Percentiles rank a stretch among this genome's conserved stretches.
Conservation (phyloP, 2,797 vertebrate genomes). For the Coluber constrictor region DNA sequence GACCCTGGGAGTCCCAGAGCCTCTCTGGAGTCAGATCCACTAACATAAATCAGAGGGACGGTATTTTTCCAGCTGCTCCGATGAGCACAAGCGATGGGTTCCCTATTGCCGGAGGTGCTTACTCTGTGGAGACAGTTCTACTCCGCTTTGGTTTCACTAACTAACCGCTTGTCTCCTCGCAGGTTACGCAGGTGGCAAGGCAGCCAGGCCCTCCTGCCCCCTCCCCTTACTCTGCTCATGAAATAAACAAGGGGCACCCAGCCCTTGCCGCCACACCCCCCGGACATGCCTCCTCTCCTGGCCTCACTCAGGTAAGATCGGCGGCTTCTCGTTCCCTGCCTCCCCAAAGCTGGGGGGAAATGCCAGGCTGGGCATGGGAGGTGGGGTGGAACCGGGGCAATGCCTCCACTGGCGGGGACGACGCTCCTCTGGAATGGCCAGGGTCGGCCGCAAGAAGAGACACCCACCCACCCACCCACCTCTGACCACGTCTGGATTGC, state of each 20-base stretch:
- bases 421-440: not conserved
- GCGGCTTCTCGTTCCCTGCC: not conserved
- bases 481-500: not conserved
- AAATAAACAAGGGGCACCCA: slow-evolving; percentile 95
- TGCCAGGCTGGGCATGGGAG: not conserved
- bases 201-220: slow-evolving; percentile 82
- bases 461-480: not conserved
- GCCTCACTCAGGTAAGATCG: slow-evolving; percentile 93
- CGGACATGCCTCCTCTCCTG: slow-evolving; percentile 89
- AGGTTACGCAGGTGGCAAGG: slow-evolving; percentile 86
- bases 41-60: not conserved
- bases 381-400: too few species aligned
- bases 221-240: slow-evolving; percentile 86
- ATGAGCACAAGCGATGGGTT: too few species aligned
- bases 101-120: not conserved
- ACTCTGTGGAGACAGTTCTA: not conserved
- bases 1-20: not conserved
- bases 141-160: slow-evolving; percentile 60
- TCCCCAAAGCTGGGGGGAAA: not conserved
- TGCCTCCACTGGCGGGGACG: too few species aligned
- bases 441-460: too few species aligned
- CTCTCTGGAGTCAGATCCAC: not conserved
- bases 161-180: slow-evolving; percentile 68
- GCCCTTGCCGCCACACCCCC: slow-evolving; percentile 90
- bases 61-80: not conserved